Conservation (phyloP, 2,888 invertebrate species). For the Dryocosmus kuriphilus region DNA sequence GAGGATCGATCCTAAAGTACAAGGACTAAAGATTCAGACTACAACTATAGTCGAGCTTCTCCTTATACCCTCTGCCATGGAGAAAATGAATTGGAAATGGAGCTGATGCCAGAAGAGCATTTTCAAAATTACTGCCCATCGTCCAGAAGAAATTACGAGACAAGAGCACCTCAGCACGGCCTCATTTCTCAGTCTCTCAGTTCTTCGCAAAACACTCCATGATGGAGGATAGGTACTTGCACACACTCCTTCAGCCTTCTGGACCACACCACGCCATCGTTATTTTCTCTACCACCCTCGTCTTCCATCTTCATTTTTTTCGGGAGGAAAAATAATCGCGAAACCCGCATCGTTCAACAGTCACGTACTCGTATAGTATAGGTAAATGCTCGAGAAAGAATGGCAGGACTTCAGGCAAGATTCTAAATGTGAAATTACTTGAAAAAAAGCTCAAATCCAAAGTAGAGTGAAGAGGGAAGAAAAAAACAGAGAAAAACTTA, state of each 20-base stretch:
- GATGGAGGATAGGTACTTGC: constrained; percentile 37
- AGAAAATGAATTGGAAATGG: constrained; percentile 15
- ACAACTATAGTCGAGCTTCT: no score
- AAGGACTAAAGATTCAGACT: no score
- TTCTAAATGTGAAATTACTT: constrained; percentile 42
- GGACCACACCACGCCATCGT: constrained; percentile 34
- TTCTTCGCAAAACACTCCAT: constrained; percentile 55
- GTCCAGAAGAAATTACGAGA: constrained; percentile 60
- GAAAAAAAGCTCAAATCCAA: constrained; percentile 20
- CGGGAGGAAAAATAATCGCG: constrained; percentile 51
- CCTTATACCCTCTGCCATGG: neutral
- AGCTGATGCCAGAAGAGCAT: constrained; percentile 15
- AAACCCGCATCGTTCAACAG: constrained; percentile 48
- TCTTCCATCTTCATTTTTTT: constrained; percentile 58
- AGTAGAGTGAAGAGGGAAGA: neutral
- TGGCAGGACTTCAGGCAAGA: constrained; percentile 33
- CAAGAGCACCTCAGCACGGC: constrained; percentile 47
- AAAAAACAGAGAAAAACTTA: neutral
- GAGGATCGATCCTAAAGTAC: no score
- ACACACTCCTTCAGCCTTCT: constrained; percentile 49
- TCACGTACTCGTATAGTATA: constrained; percentile 37
- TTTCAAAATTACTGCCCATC: constrained; percentile 41
- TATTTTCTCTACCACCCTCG: constrained; percentile 51
- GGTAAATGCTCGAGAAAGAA: constrained; percentile 13
- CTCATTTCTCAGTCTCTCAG: constrained; percentile 41